phyloP scores from a whole-genome alignment of 2,797 vertebrate genomes.

The Pseudochromis fuscus region DNA sequence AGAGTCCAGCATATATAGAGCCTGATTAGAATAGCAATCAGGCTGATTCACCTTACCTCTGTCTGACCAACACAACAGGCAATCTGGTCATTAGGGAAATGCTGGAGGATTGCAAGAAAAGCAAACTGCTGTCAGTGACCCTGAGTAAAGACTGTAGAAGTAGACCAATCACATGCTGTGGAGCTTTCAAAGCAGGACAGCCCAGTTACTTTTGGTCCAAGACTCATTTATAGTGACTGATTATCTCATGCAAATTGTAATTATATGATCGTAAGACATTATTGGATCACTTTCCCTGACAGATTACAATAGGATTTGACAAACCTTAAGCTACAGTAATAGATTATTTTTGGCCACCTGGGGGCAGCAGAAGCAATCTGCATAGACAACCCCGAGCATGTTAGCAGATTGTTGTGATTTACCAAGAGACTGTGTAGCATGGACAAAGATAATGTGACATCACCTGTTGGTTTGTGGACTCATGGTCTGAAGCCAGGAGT shows the following conservation, averaged over 20 bases:
- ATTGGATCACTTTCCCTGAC: slow-evolving; percentile 30
- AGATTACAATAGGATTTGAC: no score
- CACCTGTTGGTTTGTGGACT: no score
- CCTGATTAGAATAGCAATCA: slow-evolving; percentile 74
- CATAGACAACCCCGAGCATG: no score
- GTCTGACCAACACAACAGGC: slow-evolving; percentile 23
- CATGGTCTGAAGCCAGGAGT: no score
- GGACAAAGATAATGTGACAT: no score
- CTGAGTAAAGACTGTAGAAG: not conserved
- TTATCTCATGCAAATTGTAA: slow-evolving; percentile 9
- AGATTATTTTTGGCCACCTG: no score
- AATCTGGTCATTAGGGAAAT: slow-evolving; percentile 39
- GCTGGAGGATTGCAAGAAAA: slow-evolving; percentile 26
- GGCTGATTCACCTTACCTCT: slow-evolving; percentile 44
- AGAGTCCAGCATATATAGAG: slow-evolving; percentile 69
- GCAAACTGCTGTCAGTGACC: slow-evolving; percentile 24
- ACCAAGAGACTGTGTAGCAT: no score
- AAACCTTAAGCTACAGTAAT: slow-evolving; percentile 4
- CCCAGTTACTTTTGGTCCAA: slow-evolving; percentile 2
- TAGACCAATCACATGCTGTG: slow-evolving; percentile 9
- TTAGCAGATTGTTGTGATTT: no score
- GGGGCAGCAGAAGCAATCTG: no score
- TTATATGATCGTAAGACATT: no score
- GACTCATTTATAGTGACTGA: not conserved
- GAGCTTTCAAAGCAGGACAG: slow-evolving; percentile 10